These are phyloP conservation scores for Galleria mellonella DNA, from an alignment of 1,140 invertebrate species.

Conservation along the genomic window DNA sequence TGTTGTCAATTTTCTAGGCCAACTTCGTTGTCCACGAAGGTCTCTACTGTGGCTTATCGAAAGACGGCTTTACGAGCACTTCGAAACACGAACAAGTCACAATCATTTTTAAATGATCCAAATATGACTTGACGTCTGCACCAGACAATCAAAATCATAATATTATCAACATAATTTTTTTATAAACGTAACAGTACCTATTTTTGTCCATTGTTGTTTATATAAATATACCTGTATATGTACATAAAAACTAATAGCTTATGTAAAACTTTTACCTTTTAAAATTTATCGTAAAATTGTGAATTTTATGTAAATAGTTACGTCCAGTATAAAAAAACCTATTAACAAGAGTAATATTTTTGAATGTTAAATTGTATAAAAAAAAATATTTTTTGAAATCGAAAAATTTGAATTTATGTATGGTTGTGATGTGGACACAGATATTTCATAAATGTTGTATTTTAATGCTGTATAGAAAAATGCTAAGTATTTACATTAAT, in stretches of 20 bases:
- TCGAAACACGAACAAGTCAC: too few relatives aligned
- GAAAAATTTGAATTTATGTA: conserved; percentile 46
- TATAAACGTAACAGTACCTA: too few relatives aligned
- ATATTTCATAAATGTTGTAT: conserved; percentile 7
- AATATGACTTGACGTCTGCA: too few relatives aligned
- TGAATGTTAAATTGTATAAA: conserved; percentile 23
- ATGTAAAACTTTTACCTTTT: not conserved
- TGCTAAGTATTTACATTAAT: too few relatives aligned
- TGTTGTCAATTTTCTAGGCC: too few relatives aligned
- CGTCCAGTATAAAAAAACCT: conserved; percentile 24
- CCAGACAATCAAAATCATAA: too few relatives aligned
- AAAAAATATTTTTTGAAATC: conserved; percentile 30
- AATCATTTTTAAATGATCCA: too few relatives aligned
- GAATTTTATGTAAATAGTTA: conserved; percentile 24
- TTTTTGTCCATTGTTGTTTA: too few relatives aligned
- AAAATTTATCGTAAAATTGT: conserved; percentile 8
- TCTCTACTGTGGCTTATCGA: too few relatives aligned
- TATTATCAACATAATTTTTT: too few relatives aligned
- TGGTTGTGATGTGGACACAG: conserved; percentile 50
- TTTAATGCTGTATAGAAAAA: not conserved
- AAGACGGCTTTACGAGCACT: too few relatives aligned
- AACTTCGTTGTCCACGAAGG: too few relatives aligned
- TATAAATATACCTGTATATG: not conserved
- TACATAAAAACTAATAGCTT: conserved; percentile 1
- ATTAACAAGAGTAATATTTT: conserved; percentile 32